Percentiles rank a stretch among this genome's conserved stretches.
Conservation (phyloP, 2,113 vertebrate genomes). For the Tragelaphus imberbis region DNA sequence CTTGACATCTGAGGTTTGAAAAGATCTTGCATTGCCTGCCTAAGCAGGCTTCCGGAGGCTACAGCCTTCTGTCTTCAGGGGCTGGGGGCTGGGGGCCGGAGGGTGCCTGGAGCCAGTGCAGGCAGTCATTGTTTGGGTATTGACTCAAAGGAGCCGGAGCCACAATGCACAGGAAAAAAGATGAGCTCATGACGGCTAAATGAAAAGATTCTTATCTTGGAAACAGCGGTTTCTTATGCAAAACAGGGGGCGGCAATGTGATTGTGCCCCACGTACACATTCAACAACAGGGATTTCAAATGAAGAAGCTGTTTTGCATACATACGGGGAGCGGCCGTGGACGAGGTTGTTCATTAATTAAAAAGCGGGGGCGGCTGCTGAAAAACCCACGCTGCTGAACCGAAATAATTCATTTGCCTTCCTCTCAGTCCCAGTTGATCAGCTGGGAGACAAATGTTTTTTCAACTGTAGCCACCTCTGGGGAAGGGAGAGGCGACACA, state of each 20-base stretch:
- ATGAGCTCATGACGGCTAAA: constrained; percentile 58
- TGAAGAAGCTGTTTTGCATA: constrained; percentile 62
- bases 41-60: constrained; percentile 52
- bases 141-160: constrained; percentile 42
- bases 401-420: constrained; percentile 53
- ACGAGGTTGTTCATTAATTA: constrained; percentile 70
- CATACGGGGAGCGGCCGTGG: constrained; percentile 42
- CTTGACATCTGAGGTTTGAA: constrained; percentile 51
- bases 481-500: background rate
- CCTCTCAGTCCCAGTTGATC: background rate
- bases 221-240: constrained; percentile 71
- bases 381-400: constrained; percentile 32
- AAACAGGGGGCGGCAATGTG: constrained; percentile 59
- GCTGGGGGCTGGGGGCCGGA: constrained; percentile 18
- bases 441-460: constrained; percentile 51
- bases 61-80: constrained; percentile 32
- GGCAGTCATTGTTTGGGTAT: constrained; percentile 61
- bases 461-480: background rate
- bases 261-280: constrained; percentile 54
- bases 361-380: background rate
- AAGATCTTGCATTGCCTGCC: constrained; percentile 43
- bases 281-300: constrained; percentile 66
- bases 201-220: constrained; percentile 75
- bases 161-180: constrained; percentile 47
- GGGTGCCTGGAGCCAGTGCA: background rate